phyloP scores from a whole-genome alignment of 2,113 vertebrate species.

The Colossoma macropomum region DNA sequence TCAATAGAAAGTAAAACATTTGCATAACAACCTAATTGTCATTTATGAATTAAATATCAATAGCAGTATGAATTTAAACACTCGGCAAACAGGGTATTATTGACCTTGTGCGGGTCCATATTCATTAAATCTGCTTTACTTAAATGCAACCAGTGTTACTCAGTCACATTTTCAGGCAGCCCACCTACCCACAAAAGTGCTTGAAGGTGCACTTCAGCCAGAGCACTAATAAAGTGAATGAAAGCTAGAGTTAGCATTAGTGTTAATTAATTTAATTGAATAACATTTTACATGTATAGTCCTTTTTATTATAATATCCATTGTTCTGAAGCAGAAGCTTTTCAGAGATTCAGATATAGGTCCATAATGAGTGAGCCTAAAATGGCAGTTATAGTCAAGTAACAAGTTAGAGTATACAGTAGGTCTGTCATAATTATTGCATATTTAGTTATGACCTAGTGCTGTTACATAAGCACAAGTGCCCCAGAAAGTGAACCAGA shows the following conservation, averaged over 20 bases:
- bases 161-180: neutral
- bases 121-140: neutral
- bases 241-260: neutral
- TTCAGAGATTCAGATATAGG: neutral
- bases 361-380: too few relatives aligned
- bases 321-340: neutral
- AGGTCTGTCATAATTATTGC: too few relatives aligned
- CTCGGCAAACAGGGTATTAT: neutral
- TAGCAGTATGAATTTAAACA: neutral
- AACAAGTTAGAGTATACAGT: too few relatives aligned
- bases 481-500: too few relatives aligned
- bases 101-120: neutral
- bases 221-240: neutral
- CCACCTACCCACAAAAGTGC: neutral
- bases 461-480: too few relatives aligned
- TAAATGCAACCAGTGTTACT: neutral
- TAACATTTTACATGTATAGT: neutral
- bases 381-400: too few relatives aligned
- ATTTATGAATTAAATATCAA: slow-evolving; percentile 8
- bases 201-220: neutral
- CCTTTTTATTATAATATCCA: neutral
- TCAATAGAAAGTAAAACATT: neutral
- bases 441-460: too few relatives aligned
- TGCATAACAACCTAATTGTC: neutral
- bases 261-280: neutral